Percentiles rank a stretch among this genome's conserved stretches.
Conservation (phyloP, 92 coral and sea anemone genomes). For the Metridium senile region DNA sequence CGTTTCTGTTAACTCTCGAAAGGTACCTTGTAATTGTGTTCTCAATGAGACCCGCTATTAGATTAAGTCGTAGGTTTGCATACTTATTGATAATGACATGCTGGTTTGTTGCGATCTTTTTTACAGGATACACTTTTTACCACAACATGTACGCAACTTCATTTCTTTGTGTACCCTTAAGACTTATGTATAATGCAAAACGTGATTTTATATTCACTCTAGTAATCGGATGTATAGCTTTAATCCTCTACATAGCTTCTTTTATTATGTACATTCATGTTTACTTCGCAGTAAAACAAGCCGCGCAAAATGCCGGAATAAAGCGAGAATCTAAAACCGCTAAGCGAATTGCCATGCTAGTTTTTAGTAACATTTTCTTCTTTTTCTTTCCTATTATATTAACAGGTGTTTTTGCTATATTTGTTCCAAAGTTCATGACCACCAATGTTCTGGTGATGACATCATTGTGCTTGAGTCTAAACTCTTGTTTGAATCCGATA, state of each 20-base stretch:
- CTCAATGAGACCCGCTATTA: constrained; percentile 28
- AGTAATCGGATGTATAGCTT: not conserved
- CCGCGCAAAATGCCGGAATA: constrained; percentile 36
- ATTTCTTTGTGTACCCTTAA: constrained; percentile 28
- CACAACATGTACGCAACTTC: constrained; percentile 13
- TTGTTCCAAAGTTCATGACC: not conserved
- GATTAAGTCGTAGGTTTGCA: constrained; percentile 24
- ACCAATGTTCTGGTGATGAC: not conserved
- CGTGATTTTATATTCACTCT: constrained; percentile 23
- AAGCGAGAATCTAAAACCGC: constrained; percentile 44
- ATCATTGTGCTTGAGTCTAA: not conserved
- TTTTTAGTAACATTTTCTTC: constrained; percentile 10
- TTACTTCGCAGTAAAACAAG: constrained; percentile 24
- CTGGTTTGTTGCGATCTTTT: constrained; percentile 5
- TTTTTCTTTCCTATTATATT: not conserved
- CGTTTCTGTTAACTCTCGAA: constrained; percentile 39
- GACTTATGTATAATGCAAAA: not conserved
- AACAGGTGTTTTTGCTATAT: not conserved
- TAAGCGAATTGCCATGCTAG: constrained; percentile 35
- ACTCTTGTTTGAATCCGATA: constrained; percentile 12
- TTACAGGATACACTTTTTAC: constrained; percentile 31
- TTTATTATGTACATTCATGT: constrained; percentile 42
- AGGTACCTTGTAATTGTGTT: constrained; percentile 43
- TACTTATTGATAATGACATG: not conserved
- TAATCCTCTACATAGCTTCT: constrained; percentile 16